Base-by-base conservation (phyloP, 1,140 invertebrate species). In the Drosophila subobscura region DNA sequence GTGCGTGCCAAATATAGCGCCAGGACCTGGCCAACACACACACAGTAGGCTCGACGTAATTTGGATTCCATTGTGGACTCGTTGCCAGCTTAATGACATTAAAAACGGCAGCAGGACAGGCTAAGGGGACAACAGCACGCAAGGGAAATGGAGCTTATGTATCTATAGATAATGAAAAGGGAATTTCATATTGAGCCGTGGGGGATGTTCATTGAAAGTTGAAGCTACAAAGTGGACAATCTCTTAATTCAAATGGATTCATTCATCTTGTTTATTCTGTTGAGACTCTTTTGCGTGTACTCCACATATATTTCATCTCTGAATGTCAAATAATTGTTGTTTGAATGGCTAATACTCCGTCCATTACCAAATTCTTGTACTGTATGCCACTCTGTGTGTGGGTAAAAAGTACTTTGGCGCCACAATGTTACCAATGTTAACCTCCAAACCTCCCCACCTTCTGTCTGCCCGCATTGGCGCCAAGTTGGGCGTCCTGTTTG, bases 1-100 rank as follows among this genome's bases (percentile, higher is more conserved):
- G 57, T 81, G 77, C 77, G 83, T 88, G 83, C 78, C 78, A 86
- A 86, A 88, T 86, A 88, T 86, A 86, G 83, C 78, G 47, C 16
- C 55, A 77, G 77, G 83, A 67, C 81, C 83, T 86, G 81, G 56
- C 57, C 27, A 66, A 55, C 20, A 45, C 33, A 61, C 23, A 68
- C 40, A 56, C 45, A 57, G 63, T 47, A 53, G 72, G 55, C 54
- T 23, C 33, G 27, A 52, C 51, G 73, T 80, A 84, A 80, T 85
- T 65, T 84, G 63, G 73, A 84, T 86, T 72, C 59, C 67, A 76
- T 77, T 77, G 67, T 80, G 61, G 63, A 63, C 59, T 72, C 79
- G 77, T 64, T 71, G 81, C 67, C 80, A 77, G 77, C 64, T 64
- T 81, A 81, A 71, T 71, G 70, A 61, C 73, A 86, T 81, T 81